These are phyloP conservation scores for Glyphotaelius pellucidus DNA, from an alignment of 2,888 invertebrate species.

Conservation along the genomic window DNA sequence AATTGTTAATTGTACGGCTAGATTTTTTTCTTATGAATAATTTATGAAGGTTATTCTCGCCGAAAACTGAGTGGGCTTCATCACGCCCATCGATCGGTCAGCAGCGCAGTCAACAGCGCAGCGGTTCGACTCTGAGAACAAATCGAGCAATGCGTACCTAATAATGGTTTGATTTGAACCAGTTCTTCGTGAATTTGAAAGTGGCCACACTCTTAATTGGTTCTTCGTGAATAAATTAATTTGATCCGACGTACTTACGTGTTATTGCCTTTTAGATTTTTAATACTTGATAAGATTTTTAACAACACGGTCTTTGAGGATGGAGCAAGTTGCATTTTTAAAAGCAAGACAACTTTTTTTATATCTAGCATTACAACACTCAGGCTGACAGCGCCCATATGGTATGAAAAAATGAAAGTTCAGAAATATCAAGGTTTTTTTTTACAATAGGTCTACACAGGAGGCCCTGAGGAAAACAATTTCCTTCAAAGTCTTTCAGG, in stretches of 20 bases:
- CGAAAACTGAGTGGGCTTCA: slow-evolving; percentile 25
- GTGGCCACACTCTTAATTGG: slow-evolving; percentile 52
- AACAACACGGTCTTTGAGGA: too few species aligned
- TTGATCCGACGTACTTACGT: not conserved
- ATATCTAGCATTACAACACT: too few species aligned
- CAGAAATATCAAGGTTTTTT: too few species aligned
- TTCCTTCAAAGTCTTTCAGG: too few species aligned
- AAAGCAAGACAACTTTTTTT: not conserved
- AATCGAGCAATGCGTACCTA: not conserved
- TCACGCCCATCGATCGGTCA: slow-evolving; percentile 17
- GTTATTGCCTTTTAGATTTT: not conserved
- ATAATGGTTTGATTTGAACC: slow-evolving; percentile 43
- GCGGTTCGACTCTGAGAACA: not conserved
- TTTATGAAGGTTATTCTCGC: not conserved
- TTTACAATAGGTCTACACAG: too few species aligned
- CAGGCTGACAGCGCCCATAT: too few species aligned
- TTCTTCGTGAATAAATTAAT: slow-evolving; percentile 54
- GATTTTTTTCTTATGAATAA: slow-evolving; percentile 46
- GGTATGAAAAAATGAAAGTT: too few species aligned
- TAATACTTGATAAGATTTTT: too few species aligned
- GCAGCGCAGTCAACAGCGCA: not conserved
- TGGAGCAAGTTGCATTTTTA: not conserved
- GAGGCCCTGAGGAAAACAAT: too few species aligned
- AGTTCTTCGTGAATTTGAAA: slow-evolving; percentile 27
- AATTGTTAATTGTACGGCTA: slow-evolving; percentile 49